These are phyloP conservation scores for Globodera ellingtonae DNA, from an alignment of 1,140 invertebrate species.

Conservation along the genomic window DNA sequence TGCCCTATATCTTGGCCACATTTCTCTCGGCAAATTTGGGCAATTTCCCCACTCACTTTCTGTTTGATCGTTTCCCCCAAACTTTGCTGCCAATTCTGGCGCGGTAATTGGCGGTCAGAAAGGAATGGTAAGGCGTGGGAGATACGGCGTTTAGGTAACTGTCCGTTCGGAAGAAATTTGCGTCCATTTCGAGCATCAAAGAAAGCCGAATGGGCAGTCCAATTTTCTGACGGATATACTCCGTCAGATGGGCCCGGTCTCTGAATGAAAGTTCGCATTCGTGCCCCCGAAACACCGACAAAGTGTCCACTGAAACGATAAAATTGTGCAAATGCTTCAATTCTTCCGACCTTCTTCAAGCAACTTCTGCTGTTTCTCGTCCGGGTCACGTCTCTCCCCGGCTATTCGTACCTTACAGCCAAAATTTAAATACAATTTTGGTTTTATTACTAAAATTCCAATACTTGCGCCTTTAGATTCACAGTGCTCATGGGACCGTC, in stretches of 20 bases:
- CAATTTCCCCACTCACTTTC: constrained; percentile 7
- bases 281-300: constrained; percentile 33
- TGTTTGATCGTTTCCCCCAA: constrained; percentile 47
- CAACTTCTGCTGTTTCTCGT: constrained; percentile 10
- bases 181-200: constrained; percentile 55
- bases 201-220: constrained; percentile 51
- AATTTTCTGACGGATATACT: constrained; percentile 44
- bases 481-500: constrained; percentile 47
- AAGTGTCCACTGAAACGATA: constrained; percentile 16
- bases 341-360: constrained; percentile 17
- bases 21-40: neutral
- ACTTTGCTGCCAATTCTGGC: constrained; percentile 58
- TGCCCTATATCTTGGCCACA: constrained; percentile 27
- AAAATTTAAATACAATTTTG: neutral
- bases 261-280: constrained; percentile 45
- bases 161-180: constrained; percentile 51
- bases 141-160: constrained; percentile 60
- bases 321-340: neutral
- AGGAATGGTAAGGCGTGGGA: constrained; percentile 60
- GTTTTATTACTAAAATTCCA: neutral
- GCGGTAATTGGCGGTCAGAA: constrained; percentile 60
- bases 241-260: constrained; percentile 26
- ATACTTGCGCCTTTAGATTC: constrained; percentile 35
- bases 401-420: constrained; percentile 21
- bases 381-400: constrained; percentile 26